These are phyloP conservation scores for Diogma glabrata DNA, from an alignment of 2,888 invertebrate species.

Conservation along the genomic window DNA sequence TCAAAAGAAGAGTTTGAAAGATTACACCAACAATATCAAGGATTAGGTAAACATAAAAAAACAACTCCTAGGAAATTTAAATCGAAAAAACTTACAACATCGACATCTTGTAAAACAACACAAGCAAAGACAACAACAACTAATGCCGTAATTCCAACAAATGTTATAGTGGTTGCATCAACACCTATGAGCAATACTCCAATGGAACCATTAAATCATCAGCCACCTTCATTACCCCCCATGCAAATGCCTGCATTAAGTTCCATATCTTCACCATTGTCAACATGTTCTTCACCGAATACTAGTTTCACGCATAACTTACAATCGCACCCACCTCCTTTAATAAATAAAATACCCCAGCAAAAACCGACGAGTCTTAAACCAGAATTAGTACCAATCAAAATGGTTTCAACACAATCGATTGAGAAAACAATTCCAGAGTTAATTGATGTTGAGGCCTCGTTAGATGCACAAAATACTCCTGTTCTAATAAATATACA, in stretches of 20 bases:
- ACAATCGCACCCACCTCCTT: slow-evolving; percentile 14
- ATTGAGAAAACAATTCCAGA: slow-evolving; percentile 12
- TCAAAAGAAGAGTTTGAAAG: slow-evolving; percentile 49
- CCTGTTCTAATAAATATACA: slow-evolving; percentile 14
- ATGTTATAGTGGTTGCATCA: slow-evolving; percentile 15
- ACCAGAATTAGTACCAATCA: slow-evolving; percentile 18
- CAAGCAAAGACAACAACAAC: slow-evolving; percentile 14
- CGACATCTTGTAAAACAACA: slow-evolving; percentile 16
- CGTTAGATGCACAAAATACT: slow-evolving; percentile 15
- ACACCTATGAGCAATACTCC: slow-evolving; percentile 5
- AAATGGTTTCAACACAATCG: background rate
- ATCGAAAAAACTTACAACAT: slow-evolving; percentile 14
- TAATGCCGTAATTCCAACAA: slow-evolving; percentile 12
- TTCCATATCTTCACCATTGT: slow-evolving; percentile 13
- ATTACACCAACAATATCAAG: slow-evolving; percentile 55
- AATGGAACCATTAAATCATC: background rate
- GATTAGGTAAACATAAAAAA: slow-evolving; percentile 44
- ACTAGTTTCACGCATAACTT: background rate
- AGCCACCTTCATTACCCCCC: background rate
- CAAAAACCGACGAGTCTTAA: slow-evolving; percentile 16
- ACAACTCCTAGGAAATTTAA: slow-evolving; percentile 27
- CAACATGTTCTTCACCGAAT: background rate
- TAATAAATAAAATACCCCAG: slow-evolving; percentile 14
- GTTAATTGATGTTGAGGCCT: slow-evolving; percentile 16
- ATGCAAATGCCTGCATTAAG: slow-evolving; percentile 17